Conservation (phyloP, 2,113 vertebrate species). For the Seriola aureovittata region DNA sequence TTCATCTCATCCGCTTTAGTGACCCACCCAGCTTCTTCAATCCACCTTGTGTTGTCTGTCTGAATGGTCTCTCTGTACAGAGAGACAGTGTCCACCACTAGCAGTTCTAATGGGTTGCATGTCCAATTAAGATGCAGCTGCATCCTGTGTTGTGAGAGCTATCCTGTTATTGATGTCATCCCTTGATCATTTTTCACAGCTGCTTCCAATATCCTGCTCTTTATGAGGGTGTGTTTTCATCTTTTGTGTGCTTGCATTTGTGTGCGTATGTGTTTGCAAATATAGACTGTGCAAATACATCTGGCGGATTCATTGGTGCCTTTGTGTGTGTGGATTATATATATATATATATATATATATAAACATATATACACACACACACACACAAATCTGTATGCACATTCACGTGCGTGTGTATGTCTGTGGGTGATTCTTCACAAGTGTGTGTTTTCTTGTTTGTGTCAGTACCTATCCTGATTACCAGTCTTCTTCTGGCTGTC, state of each 20-base stretch:
- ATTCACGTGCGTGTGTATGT: conserved; percentile 10
- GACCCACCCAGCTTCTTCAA: background rate
- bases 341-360: conserved; percentile 17
- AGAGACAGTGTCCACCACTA: conserved; percentile 45
- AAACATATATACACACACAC: conserved; percentile 10
- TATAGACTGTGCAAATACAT: conserved; percentile 70
- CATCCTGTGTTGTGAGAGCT: conserved; percentile 64
- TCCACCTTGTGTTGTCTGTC: conserved; percentile 22
- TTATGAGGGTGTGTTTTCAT: conserved; percentile 77
- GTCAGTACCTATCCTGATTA: conserved; percentile 60
- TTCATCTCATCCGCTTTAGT: background rate
- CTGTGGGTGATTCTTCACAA: conserved; percentile 12
- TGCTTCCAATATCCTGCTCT: conserved; percentile 80
- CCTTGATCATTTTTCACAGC: conserved; percentile 81
- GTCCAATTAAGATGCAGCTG: conserved; percentile 79
- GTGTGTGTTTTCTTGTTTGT: conserved; percentile 46
- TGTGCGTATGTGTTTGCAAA: conserved; percentile 65
- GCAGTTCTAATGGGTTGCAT: conserved; percentile 68
- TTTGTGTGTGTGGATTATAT: conserved; percentile 39
- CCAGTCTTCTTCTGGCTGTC: conserved; percentile 59
- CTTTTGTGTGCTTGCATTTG: conserved; percentile 67
- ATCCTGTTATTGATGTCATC: conserved; percentile 77
- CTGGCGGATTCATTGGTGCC: conserved; percentile 25
- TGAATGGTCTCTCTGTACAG: conserved; percentile 16
- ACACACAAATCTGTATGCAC: conserved; percentile 21